These are phyloP conservation scores for Alethe castanea DNA, from an alignment of 2,113 vertebrate species.

Conservation along the genomic window DNA sequence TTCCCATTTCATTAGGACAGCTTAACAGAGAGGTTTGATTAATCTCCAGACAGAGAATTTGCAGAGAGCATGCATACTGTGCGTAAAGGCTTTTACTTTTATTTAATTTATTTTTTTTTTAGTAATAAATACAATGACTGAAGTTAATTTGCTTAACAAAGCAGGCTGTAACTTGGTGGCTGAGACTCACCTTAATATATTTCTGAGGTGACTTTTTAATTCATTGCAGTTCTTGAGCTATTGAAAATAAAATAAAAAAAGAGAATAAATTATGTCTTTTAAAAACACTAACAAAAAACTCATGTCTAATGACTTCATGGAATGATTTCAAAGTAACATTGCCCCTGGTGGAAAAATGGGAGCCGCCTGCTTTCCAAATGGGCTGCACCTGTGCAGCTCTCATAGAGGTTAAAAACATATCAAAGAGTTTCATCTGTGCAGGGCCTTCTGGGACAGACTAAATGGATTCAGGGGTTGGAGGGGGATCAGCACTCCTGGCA, in stretches of 20 bases:
- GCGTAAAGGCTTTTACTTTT: not conserved
- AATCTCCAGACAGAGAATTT: not conserved
- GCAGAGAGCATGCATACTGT: not conserved
- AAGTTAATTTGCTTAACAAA: conserved; percentile 24
- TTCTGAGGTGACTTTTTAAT: conserved; percentile 44
- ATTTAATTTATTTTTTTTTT: not conserved
- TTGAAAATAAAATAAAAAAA: not conserved
- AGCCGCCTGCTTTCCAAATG: conserved; percentile 24
- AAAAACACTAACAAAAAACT: conserved; percentile 40
- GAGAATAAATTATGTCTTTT: conserved; percentile 7
- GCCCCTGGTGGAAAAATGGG: conserved; percentile 29
- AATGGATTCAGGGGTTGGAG: conserved; percentile 17
- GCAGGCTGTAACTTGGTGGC: not conserved
- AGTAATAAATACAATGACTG: not conserved
- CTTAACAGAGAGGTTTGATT: not conserved
- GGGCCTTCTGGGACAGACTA: not conserved
- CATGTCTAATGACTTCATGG: conserved; percentile 43
- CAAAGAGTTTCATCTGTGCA: conserved; percentile 9
- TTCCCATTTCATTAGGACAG: not conserved
- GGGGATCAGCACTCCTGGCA: conserved; percentile 15
- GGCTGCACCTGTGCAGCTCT: conserved; percentile 50
- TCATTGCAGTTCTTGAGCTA: conserved; percentile 2
- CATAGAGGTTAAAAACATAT: not conserved
- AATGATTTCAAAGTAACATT: conserved; percentile 50
- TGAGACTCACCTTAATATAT: conserved; percentile 3